Conservation (phyloP, 2,113 vertebrate genomes). For the Labrus mixtus region DNA sequence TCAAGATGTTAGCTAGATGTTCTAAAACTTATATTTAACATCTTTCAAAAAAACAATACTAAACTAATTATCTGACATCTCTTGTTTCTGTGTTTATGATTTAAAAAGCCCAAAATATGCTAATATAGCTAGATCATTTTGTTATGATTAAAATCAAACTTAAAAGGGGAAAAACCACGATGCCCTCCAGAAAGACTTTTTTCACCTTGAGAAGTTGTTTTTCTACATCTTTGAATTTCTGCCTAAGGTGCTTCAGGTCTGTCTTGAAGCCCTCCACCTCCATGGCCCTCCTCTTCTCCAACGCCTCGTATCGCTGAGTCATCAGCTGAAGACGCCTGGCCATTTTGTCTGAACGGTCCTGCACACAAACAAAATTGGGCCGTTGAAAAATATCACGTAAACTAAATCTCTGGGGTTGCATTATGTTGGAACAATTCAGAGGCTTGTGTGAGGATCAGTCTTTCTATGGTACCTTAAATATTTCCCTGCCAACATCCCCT, state of each 20-base stretch:
- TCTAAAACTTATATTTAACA: no score
- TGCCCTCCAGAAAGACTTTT: background rate
- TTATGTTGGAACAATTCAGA: slow-evolving; percentile 3
- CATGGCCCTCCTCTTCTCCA: slow-evolving; percentile 91
- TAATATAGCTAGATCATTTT: no score
- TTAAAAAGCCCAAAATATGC: no score
- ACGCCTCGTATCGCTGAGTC: slow-evolving; percentile 91
- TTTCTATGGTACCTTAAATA: slow-evolving; percentile 88
- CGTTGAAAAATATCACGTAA: background rate
- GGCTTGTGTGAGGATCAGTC: background rate
- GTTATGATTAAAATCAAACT: no score
- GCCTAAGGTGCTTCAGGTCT: slow-evolving; percentile 90
- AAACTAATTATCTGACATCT: no score
- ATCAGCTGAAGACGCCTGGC: slow-evolving; percentile 91
- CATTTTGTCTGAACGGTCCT: slow-evolving; percentile 94
- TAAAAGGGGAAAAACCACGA: no score
- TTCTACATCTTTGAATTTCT: slow-evolving; percentile 93
- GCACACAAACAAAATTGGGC: background rate
- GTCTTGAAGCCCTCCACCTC: slow-evolving; percentile 96
- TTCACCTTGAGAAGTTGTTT: slow-evolving; percentile 92
- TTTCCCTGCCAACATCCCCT: slow-evolving; percentile 87
- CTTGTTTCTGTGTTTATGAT: background rate
- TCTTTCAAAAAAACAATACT: no score
- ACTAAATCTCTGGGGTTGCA: background rate
- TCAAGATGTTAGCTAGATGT: no score